phyloP scores from a whole-genome alignment of 1,140 invertebrate species.

The Pantala flavescens region DNA sequence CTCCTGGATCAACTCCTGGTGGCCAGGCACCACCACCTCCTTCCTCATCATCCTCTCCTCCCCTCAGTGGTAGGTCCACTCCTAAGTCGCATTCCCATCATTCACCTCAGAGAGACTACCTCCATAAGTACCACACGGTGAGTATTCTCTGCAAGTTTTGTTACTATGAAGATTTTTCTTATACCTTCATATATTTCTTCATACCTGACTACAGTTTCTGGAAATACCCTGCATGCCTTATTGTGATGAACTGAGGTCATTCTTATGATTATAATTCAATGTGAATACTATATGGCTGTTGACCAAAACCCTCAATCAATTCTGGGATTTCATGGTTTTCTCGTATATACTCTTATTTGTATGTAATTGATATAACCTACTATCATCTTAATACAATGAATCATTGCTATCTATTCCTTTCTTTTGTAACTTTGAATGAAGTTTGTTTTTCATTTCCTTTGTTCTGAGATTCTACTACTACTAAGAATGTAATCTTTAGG shows the following conservation, averaged over 20 bases:
- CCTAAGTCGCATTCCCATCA: constrained; percentile 64
- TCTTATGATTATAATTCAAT: no score
- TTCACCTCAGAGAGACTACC: constrained; percentile 64
- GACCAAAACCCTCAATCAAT: not conserved
- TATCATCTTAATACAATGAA: no score
- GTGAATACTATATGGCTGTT: no score
- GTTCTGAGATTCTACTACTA: constrained; percentile 27
- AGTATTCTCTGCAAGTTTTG: constrained; percentile 29
- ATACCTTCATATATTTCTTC: no score
- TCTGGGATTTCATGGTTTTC: constrained; percentile 5
- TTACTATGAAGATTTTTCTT: constrained; percentile 18
- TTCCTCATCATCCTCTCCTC: constrained; percentile 38
- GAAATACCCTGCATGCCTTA: no score
- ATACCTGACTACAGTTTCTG: no score
- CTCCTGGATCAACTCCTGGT: not conserved
- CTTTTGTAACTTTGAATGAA: no score
- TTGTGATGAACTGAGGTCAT: no score
- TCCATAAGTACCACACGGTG: constrained; percentile 77
- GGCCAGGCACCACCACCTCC: not conserved
- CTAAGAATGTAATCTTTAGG: constrained; percentile 39
- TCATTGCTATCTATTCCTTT: no score
- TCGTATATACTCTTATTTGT: not conserved
- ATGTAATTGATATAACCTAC: no score
- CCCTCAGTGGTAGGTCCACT: constrained; percentile 65
- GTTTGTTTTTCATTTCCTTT: no score